Percentiles rank a stretch among this genome's conserved stretches.
Conservation (phyloP, 2,113 vertebrate genomes). For the Eulemur rufifrons region DNA sequence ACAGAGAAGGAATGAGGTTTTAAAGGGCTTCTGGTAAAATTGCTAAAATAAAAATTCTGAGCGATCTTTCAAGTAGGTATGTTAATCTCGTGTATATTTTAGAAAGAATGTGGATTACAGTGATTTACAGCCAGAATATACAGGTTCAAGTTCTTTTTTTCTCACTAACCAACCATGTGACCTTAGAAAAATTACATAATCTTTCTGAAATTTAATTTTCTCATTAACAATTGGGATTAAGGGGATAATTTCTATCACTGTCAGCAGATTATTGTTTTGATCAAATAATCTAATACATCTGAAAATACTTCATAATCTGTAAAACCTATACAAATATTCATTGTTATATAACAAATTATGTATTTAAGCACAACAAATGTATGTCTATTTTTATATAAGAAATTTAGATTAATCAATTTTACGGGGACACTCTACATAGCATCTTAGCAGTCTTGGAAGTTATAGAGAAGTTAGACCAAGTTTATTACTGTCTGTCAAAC, state of each 20-base stretch:
- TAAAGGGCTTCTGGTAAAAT: not conserved
- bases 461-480: not conserved
- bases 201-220: conserved; percentile 49
- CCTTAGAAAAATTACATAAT: not conserved
- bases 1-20: conserved; percentile 7
- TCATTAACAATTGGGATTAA: not conserved
- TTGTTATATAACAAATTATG: not conserved
- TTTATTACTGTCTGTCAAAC: not conserved
- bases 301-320: not conserved
- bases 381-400: not conserved
- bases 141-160: conserved; percentile 15
- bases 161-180: not conserved
- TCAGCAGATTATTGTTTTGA: conserved; percentile 1
- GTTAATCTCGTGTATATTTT: conserved; percentile 23
- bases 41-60: not conserved
- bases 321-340: conserved; percentile 3
- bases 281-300: not conserved
- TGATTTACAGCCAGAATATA: conserved; percentile 33
- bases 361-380: not conserved
- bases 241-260: not conserved
- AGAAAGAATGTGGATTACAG: not conserved
- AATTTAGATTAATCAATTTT: not conserved
- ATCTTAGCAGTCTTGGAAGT: not conserved
- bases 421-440: not conserved
- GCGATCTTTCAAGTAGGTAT: conserved; percentile 31